Conservation (phyloP, 2,113 vertebrate species). For the Eretmochelys imbricata region DNA sequence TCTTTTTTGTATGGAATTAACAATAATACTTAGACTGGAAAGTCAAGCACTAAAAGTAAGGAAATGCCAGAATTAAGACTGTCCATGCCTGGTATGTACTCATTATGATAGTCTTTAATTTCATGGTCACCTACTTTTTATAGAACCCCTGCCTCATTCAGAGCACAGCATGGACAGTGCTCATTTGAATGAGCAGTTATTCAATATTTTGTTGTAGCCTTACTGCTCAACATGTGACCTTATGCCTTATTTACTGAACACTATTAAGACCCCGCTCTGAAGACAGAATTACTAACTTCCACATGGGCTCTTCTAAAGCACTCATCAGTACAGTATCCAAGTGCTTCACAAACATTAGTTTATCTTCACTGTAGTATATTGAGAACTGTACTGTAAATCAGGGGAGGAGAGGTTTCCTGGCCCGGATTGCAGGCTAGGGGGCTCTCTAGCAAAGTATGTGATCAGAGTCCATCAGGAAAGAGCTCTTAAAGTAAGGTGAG, state of each 20-base stretch:
- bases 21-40: not conserved
- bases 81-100: rapidly evolving
- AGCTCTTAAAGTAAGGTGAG: not conserved
- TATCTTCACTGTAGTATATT: not conserved
- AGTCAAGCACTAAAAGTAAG: not conserved
- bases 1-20: not conserved
- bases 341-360: not conserved
- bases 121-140: not conserved
- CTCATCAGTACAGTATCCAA: not conserved
- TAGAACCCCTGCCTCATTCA: not conserved
- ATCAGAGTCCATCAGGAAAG: not conserved
- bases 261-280: not conserved
- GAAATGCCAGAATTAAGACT: not conserved
- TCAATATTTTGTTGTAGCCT: not conserved
- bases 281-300: not conserved
- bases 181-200: not conserved
- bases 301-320: not conserved
- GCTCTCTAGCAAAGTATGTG: too few species aligned
- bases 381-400: not conserved
- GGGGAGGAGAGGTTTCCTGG: too few species aligned
- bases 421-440: too few species aligned
- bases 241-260: not conserved
- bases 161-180: not conserved
- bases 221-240: not conserved
- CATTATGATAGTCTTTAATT: rapidly evolving